Percentiles rank a stretch among this genome's conserved stretches.
These are phyloP conservation scores for Brachirus orientalis DNA, from an alignment of 2,113 vertebrate genomes.

Conservation along the genomic window DNA sequence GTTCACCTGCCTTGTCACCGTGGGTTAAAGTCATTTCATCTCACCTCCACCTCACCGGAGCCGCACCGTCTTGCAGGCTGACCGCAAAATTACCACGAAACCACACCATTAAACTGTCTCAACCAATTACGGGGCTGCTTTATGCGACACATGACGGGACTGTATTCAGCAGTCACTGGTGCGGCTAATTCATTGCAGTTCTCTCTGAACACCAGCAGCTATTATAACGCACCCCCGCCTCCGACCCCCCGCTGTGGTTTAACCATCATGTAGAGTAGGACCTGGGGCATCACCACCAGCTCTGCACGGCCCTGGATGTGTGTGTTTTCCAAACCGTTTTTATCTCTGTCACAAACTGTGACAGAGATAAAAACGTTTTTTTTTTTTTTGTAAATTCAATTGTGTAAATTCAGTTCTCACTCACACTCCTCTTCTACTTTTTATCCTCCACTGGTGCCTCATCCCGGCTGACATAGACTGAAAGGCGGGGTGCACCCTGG, in stretches of 20 bases:
- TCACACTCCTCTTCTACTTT: too few relatives aligned
- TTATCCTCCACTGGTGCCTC: too few relatives aligned
- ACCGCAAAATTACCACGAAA: conserved; percentile 45
- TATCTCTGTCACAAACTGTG: background rate
- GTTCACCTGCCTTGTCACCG: conserved; percentile 50
- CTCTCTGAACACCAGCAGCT: conserved; percentile 27
- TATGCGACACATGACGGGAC: conserved; percentile 28
- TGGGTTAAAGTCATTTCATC: conserved; percentile 41
- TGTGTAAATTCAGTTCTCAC: too few relatives aligned
- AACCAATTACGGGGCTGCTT: conserved; percentile 63
- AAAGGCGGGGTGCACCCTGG: too few relatives aligned
- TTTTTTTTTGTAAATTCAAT: too few relatives aligned
- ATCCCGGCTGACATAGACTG: too few relatives aligned
- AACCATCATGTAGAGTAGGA: conserved; percentile 22
- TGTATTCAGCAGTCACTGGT: conserved; percentile 26
- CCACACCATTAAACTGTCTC: conserved; percentile 63
- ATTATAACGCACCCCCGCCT: conserved; percentile 27
- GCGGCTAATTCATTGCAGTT: conserved; percentile 20
- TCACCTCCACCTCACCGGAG: conserved; percentile 17
- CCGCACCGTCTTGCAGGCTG: conserved; percentile 27
- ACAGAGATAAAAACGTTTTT: too few relatives aligned
- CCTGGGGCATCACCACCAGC: conserved; percentile 20
- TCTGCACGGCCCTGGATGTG: background rate
- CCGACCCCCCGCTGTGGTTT: background rate
- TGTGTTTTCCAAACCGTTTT: background rate